These are phyloP conservation scores for Tineola bisselliella DNA, from an alignment of 2,888 invertebrate species.

Conservation along the genomic window DNA sequence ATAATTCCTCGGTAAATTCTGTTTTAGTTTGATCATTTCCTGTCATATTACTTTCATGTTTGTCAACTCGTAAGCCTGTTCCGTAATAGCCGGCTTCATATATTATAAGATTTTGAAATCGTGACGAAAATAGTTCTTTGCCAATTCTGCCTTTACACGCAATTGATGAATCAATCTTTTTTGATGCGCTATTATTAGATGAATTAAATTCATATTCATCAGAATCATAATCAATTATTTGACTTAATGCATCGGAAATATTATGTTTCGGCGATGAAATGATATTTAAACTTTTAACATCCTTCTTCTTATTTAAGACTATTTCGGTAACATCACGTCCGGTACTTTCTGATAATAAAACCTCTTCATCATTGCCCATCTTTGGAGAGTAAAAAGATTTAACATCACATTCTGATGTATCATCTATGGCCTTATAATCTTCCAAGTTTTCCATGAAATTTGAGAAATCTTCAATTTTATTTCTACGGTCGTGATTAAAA, in stretches of 20 bases:
- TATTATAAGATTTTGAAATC: slow-evolving; percentile 42
- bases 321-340: too few relatives aligned
- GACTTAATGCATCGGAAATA: neutral
- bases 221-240: slow-evolving; percentile 3
- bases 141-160: slow-evolving; percentile 15
- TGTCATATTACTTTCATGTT: neutral
- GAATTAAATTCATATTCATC: neutral
- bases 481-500: too few relatives aligned
- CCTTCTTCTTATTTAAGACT: too few relatives aligned
- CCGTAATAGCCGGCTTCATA: slow-evolving; percentile 16
- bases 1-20: neutral
- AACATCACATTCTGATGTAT: too few relatives aligned
- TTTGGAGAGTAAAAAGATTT: too few relatives aligned
- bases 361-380: too few relatives aligned
- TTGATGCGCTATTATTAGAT: neutral
- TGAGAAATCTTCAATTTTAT: neutral
- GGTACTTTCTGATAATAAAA: too few relatives aligned
- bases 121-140: slow-evolving; percentile 43
- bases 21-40: neutral
- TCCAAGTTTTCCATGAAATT: neutral
- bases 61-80: neutral
- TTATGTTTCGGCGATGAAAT: neutral
- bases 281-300: neutral
- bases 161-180: neutral
- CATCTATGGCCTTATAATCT: neutral